Evolutionary conservation across 2,113 vertebrate species (phyloP).

Genomic region (Catharus bicknelli): DNA sequence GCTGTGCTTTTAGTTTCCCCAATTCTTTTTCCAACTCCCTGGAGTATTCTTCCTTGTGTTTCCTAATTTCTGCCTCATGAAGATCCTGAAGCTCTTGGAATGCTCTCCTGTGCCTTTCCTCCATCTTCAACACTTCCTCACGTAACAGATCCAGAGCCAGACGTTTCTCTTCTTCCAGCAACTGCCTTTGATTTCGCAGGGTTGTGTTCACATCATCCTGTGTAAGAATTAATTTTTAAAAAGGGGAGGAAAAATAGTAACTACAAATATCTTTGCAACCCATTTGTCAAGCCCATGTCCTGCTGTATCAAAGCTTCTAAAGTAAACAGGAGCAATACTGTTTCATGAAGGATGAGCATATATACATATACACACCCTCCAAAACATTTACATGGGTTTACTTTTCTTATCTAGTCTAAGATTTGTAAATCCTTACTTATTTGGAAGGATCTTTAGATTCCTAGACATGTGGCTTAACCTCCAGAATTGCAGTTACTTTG

Average conservation of each 20-base stretch:
- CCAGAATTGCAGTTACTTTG: background rate
- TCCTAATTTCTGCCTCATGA: conserved; percentile 67
- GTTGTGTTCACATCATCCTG: conserved; percentile 52
- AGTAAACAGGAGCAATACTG: background rate
- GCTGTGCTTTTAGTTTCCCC: conserved; percentile 62
- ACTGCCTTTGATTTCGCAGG: conserved; percentile 66
- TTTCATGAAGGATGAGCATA: background rate
- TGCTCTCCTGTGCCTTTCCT: conserved; percentile 75
- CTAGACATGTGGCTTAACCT: background rate
- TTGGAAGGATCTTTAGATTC: background rate
- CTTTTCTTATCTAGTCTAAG: background rate
- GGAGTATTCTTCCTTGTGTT: conserved; percentile 53
- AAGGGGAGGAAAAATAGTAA: background rate
- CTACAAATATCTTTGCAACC: background rate
- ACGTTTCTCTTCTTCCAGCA: conserved; percentile 76
- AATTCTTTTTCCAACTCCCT: conserved; percentile 34
- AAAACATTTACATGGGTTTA: background rate
- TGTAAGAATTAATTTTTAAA: background rate
- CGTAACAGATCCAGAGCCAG: conserved; percentile 72
- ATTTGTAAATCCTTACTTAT: background rate
- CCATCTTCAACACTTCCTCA: conserved; percentile 76
- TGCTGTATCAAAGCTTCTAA: background rate
- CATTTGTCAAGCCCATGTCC: background rate
- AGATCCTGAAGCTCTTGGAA: conserved; percentile 73
- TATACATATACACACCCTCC: background rate